Percentiles rank a stretch among this genome's conserved stretches.
Evolutionary conservation across 2,797 vertebrate species (phyloP).

Genomic region (Myotis myotis): DNA sequence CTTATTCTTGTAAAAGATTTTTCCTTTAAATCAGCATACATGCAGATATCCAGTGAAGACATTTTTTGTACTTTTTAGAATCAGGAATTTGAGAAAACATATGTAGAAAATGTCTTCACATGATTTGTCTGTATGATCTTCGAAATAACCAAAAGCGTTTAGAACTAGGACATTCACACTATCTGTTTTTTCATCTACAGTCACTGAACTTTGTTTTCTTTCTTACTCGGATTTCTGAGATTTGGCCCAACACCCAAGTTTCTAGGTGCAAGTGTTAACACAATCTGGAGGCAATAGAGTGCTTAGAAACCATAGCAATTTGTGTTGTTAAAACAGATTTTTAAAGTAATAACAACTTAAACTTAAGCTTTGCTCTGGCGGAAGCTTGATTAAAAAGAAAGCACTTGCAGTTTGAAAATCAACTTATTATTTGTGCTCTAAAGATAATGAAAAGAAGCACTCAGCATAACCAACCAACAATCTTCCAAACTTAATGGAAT

Average conservation of each 20-base stretch:
- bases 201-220: constrained; percentile 53
- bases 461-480: constrained; percentile 50
- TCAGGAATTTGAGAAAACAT: constrained; percentile 29
- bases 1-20: neutral
- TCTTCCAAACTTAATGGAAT: constrained; percentile 41
- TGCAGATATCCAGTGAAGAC: neutral
- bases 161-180: neutral
- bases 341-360: constrained; percentile 70
- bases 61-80: constrained; percentile 4
- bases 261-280: constrained; percentile 47
- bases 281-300: neutral
- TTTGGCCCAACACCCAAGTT: constrained; percentile 32
- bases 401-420: constrained; percentile 64
- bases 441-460: constrained; percentile 67
- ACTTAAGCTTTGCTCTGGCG: constrained; percentile 53
- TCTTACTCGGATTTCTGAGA: constrained; percentile 55
- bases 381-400: constrained; percentile 68
- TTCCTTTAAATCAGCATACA: neutral
- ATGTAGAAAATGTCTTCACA: neutral
- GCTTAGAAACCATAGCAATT: constrained; percentile 57
- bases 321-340: constrained; percentile 68
- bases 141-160: constrained; percentile 23
- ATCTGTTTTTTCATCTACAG: constrained; percentile 17
- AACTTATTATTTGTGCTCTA: constrained; percentile 70
- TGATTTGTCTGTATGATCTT: neutral